A percentile compares a stretch with the other conserved stretches of the same genome.
These are phyloP conservation scores for Diuraphis noxia DNA, from an alignment of 1,140 invertebrate genomes.

Conservation along the genomic window DNA sequence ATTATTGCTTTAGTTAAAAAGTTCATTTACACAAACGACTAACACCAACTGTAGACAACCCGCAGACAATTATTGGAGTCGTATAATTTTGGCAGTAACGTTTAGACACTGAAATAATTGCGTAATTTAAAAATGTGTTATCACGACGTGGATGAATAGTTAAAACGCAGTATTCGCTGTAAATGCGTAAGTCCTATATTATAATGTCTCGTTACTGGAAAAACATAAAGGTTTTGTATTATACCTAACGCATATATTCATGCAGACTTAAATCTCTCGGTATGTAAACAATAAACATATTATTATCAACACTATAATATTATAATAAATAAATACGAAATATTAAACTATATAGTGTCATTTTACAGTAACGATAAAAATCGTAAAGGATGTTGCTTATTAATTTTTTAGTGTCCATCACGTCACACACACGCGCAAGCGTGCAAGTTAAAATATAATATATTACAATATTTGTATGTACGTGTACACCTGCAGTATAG, in stretches of 20 bases:
- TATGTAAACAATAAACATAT: not conserved
- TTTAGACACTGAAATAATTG: constrained; percentile 4
- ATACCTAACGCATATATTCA: not conserved
- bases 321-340: not conserved
- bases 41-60: not conserved
- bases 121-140: not conserved
- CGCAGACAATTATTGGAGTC: constrained; percentile 3
- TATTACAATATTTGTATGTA: not conserved
- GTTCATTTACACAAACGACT: not conserved
- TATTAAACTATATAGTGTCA: not conserved
- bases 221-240: too few relatives aligned
- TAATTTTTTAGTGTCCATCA: not conserved
- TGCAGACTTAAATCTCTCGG: not conserved
- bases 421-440: not conserved
- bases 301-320: not conserved
- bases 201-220: not conserved
- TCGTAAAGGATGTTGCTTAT: not conserved
- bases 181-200: not conserved
- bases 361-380: not conserved
- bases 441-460: constrained; percentile 12
- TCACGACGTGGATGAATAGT: not conserved
- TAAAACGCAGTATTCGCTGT: not conserved
- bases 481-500: not conserved
- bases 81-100: not conserved
- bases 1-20: not conserved